Base-by-base conservation (phyloP, 2,888 invertebrate species). In the Parascotia fuliginaria region DNA sequence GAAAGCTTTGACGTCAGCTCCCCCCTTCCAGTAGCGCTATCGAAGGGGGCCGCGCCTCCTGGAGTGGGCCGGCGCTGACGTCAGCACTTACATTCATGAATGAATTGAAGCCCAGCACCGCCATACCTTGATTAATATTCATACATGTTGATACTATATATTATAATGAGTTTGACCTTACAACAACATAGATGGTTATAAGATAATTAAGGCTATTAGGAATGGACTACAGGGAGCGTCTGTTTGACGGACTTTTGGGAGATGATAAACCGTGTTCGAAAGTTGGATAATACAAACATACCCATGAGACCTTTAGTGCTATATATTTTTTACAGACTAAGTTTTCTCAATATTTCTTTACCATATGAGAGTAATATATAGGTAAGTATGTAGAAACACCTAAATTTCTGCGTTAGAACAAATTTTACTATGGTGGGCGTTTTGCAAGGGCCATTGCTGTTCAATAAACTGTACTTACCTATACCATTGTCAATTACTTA, bases 1-100 rank as follows among this genome's bases (percentile, higher is more conserved):
- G 75, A 70, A 75, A 59, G 68, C 70, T 69, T 89, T 90, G 90
- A 91, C 91, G 91, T 91, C 90, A 90, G 73, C 64, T 66, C 82
- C 80, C 65, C 83, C 79, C 71, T 73, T 67, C 77, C 79, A 71
- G 63, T 63, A 65, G 65, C 73, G 68, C 52, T 68, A 60, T 63
- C 51, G 60, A 55, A 60, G 77, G 79, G 80, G 81, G 61, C 57
- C 73, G 79, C 83, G 79, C 79, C 82, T 86, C 77, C 81, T 85
- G 77, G 64, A 62, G 73, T 66, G 73, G 79, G 81, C 69, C 59
- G 72, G 72, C 74, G 75, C 83, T 90, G 89, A 91, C 90, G 90
- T 90, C 87, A 83, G 73, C 65, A 71, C 79, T 77, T 76, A 84
- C 75, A 73, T 87, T 89, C 81, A 89, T 90, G 90, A 90, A 91